Evolutionary conservation across 2,797 vertebrate genomes (phyloP).

Genomic region (Eidolon dupreanum): DNA sequence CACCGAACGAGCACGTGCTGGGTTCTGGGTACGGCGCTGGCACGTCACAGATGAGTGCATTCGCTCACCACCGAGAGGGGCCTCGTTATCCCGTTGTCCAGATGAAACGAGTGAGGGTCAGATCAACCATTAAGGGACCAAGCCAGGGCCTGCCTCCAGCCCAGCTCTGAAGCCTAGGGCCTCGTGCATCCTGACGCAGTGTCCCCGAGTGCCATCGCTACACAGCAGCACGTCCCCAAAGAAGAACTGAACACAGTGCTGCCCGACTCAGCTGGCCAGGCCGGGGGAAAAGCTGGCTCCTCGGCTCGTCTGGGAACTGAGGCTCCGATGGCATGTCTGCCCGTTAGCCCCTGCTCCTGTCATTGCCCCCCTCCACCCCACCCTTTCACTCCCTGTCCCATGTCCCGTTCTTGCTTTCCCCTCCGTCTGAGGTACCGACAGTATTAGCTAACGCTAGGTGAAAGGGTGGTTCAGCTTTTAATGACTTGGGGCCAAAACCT

Average conservation of each 20-base stretch:
- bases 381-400: neutral
- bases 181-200: neutral
- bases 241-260: neutral
- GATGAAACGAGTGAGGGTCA: neutral
- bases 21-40: neutral
- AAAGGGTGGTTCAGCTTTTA: too few relatives aligned
- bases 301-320: neutral
- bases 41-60: neutral
- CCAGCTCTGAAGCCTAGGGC: neutral
- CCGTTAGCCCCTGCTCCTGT: neutral
- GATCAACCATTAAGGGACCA: neutral
- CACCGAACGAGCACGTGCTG: neutral
- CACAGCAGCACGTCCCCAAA: rapidly evolving
- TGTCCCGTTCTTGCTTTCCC: neutral
- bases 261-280: neutral
- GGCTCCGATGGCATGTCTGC: neutral
- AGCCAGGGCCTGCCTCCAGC: neutral
- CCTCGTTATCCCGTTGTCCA: neutral
- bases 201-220: rapidly evolving
- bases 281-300: too few relatives aligned
- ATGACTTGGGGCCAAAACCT: neutral
- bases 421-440: neutral
- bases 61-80: neutral
- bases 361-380: rapidly evolving
- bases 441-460: neutral